Evolutionary conservation across 2,888 invertebrate genomes (phyloP), one percentile per base, ranked within the genome.

Genomic region (Agonopterix arenella): DNA sequence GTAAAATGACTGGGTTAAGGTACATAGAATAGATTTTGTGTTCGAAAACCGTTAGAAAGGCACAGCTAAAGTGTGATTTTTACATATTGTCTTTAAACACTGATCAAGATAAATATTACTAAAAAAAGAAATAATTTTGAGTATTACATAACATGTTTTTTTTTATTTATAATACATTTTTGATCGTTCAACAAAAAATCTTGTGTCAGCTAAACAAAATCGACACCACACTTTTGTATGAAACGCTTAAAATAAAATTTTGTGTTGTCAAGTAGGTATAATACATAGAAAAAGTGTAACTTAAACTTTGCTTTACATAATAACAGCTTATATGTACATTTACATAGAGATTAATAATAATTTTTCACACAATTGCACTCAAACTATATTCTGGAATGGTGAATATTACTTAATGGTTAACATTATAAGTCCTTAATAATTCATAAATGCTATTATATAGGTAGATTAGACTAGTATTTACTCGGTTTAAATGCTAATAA

Each of bases 391-490:
- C 52, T 60, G 64, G 66, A 66, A 66, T 66, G 66, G 52, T 61
- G 47, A 46, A 50, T 49, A 52, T 54, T 54, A 55, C 46, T 53
- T 54, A 56, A 55, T 53, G 55, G 58, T 59, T 55, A 61, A 60
- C 56, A 53, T 57, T 48, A 49, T 51, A 52, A 28, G 46, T 52
- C 55, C 52, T 56, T 50, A 53, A 47, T 45, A 57, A 28, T 28
- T 52, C 60, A 67, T 70, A 67, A 69, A 68, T 67, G 66, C 68
- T 67, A 64, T 28, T 28, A 28, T 60, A 62, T 60, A 64, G n/a
- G n/a, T n/a, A n/a, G 58, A 61, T 67, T 69, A 74, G 72, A 76
- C 74, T 76, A 76, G 73, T 47, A 47, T 47, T 18, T 40, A 13
- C 7, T 16, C 38, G 9, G 41, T 41, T 16, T 9, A 11, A 47